A percentile compares a stretch with the other conserved stretches of the same genome.
phyloP scores from a whole-genome alignment of 2,113 vertebrate species.

The Amphiprion ocellaris region DNA sequence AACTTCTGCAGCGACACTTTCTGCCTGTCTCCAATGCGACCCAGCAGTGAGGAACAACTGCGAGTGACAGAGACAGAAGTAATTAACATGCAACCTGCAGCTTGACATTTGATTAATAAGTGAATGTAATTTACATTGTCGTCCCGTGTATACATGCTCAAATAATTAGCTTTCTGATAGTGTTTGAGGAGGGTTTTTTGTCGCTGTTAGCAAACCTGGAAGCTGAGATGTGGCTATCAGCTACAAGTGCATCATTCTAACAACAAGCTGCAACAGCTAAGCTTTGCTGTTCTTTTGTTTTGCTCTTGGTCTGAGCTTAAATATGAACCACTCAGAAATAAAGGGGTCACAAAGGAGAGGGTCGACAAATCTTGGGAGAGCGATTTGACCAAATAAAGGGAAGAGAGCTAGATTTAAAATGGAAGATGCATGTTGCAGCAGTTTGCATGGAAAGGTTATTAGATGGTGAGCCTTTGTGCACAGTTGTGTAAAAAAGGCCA shows the following conservation, averaged over 20 bases:
- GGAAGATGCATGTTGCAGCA: no score
- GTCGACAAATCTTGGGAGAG: no score
- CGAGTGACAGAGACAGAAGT: background rate
- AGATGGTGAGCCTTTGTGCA: no score
- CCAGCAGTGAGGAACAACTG: conserved; percentile 72
- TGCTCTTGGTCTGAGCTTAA: no score
- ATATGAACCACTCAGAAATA: no score
- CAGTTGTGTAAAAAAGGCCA: no score
- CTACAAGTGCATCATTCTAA: background rate
- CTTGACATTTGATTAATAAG: conserved; percentile 9
- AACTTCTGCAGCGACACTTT: conserved; percentile 62
- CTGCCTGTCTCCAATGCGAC: conserved; percentile 63
- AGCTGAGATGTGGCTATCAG: background rate
- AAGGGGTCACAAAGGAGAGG: no score
- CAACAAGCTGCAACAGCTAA: background rate
- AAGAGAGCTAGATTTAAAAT: no score
- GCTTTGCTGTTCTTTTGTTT: background rate
- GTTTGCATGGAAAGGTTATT: no score
- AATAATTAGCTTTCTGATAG: conserved; percentile 16
- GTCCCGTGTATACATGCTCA: background rate
- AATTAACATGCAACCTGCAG: background rate
- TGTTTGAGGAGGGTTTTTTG: background rate
- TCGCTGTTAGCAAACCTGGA: background rate
- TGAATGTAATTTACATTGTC: background rate
- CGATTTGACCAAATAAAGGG: no score